Evolutionary conservation across 2,113 vertebrate species (phyloP), one percentile per base, ranked within the genome.

Genomic region (Eolophus roseicapilla): DNA sequence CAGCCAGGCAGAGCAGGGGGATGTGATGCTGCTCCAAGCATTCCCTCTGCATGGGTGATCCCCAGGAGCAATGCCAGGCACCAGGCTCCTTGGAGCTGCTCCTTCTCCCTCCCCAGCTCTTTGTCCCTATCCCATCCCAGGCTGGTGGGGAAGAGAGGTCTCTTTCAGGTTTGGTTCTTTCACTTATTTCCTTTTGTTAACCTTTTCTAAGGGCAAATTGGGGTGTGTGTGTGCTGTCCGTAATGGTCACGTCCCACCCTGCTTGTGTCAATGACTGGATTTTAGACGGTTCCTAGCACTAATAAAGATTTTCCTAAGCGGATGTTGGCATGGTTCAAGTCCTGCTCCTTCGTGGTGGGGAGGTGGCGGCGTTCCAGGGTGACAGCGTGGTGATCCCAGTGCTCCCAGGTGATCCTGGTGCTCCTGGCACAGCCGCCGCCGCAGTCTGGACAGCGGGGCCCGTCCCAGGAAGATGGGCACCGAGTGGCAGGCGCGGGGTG

Each of bases 221-320:
- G 92, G 57, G 82, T 60, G 80, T 63, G 88, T 47, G 77, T 78
- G 92, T 11, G 59, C 93, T 23, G 7, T 64, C 28, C 11, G 8
- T 77, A 4, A 44, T 25, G 83, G 49, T 95, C 89, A 9, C 46
- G 9, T 94, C 87, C 90, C 77, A 0, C 81, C 81, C 92, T 1
- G 86, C 93, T 94, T 92, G 64, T 91, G 46, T 71, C 84, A 27
- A 4, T 25, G 64, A 49, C 77, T 94, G 93, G 93, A 91, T 89
- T 94, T 90, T 67, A 91, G 93, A 71, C 28, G 5, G 77, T 92
- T 95, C 91, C 73, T 12, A 79, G 11, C 62, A 50, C 93, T 91
- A 96, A 95, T 95, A 96, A 96, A 96, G 15, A 14, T 86, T 94
- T 95, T 91, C 95, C 73, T 24, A 23, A 9, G 43, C 7, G 11